Conservation (phyloP, 2,888 invertebrate genomes). For the Atherix ibis region DNA sequence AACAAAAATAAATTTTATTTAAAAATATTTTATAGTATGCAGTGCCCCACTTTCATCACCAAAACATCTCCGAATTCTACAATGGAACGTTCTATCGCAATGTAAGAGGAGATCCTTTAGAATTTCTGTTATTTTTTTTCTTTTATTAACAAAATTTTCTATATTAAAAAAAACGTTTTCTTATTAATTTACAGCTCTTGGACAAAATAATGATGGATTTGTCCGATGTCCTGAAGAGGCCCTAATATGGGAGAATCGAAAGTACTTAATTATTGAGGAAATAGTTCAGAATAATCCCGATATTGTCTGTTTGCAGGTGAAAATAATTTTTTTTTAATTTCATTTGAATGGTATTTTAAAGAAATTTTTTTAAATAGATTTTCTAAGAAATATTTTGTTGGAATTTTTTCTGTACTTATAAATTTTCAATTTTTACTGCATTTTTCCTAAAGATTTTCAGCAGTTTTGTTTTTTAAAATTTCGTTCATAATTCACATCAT, state of each 20-base stretch:
- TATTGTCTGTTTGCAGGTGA: slow-evolving; percentile 53
- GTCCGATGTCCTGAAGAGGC: slow-evolving; percentile 53
- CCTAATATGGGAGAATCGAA: slow-evolving; percentile 49
- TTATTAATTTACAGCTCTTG: slow-evolving; percentile 42
- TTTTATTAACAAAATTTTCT: too few relatives aligned
- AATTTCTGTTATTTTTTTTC: slow-evolving; percentile 2
- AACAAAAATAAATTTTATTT: slow-evolving; percentile 1
- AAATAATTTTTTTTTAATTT: slow-evolving; percentile 7
- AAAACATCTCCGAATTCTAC: slow-evolving; percentile 41
- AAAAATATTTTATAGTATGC: slow-evolving; percentile 32
- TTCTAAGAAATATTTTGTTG: too few relatives aligned
- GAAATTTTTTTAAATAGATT: too few relatives aligned
- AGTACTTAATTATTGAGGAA: slow-evolving; percentile 53
- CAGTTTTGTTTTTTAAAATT: slow-evolving; percentile 1
- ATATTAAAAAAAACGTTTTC: too few relatives aligned
- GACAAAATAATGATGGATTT: slow-evolving; percentile 54
- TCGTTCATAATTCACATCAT: neutral
- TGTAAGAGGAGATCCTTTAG: slow-evolving; percentile 35
- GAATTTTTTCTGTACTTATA: too few relatives aligned
- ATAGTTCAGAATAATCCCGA: slow-evolving; percentile 51
- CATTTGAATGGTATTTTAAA: too few relatives aligned
- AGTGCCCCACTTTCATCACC: slow-evolving; percentile 34
- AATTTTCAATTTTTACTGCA: neutral
- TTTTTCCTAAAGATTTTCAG: neutral
- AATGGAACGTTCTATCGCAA: slow-evolving; percentile 59